Evolutionary conservation across 2,797 vertebrate species (phyloP).

Genomic region (Naso thynnoides): DNA sequence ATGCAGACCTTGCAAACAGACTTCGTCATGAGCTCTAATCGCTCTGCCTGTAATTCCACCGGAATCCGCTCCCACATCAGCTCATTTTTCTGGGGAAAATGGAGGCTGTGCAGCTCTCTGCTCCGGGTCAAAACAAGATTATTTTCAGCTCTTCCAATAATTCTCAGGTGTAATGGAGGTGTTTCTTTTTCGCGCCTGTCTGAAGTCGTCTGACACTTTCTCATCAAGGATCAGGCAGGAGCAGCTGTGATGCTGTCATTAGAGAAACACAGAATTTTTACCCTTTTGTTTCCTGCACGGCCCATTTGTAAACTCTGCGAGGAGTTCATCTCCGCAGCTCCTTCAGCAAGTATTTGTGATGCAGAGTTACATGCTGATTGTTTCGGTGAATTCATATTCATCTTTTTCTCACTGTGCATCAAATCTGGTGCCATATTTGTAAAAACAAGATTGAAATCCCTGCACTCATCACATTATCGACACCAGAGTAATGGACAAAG

Average conservation of each 20-base stretch:
- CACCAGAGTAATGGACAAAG: constrained; percentile 22
- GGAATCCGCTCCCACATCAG: constrained; percentile 23
- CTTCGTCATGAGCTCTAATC: constrained; percentile 17
- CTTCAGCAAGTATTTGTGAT: too few species aligned
- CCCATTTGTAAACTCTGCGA: too few species aligned
- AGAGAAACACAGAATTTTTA: constrained; percentile 21
- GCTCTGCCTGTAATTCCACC: constrained; percentile 26
- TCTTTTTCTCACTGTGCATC: neutral
- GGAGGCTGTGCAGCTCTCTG: constrained; percentile 11
- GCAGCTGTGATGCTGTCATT: constrained; percentile 27
- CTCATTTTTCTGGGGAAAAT: constrained; percentile 38
- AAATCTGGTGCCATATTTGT: constrained; percentile 5
- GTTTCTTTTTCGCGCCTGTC: constrained; percentile 45
- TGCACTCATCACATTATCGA: constrained; percentile 36
- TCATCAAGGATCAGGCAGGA: constrained; percentile 10
- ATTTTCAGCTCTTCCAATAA: constrained; percentile 42
- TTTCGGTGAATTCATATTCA: constrained; percentile 5
- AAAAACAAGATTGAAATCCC: constrained; percentile 11
- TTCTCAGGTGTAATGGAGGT: constrained; percentile 36
- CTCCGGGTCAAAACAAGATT: constrained; percentile 34
- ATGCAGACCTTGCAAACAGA: constrained; percentile 26
- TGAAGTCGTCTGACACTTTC: constrained; percentile 39
- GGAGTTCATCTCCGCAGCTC: neutral
- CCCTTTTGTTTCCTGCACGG: constrained; percentile 3
- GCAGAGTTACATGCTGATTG: too few species aligned